These are phyloP conservation scores for Agrochola macilenta DNA, from an alignment of 2,888 invertebrate species.

Conservation along the genomic window DNA sequence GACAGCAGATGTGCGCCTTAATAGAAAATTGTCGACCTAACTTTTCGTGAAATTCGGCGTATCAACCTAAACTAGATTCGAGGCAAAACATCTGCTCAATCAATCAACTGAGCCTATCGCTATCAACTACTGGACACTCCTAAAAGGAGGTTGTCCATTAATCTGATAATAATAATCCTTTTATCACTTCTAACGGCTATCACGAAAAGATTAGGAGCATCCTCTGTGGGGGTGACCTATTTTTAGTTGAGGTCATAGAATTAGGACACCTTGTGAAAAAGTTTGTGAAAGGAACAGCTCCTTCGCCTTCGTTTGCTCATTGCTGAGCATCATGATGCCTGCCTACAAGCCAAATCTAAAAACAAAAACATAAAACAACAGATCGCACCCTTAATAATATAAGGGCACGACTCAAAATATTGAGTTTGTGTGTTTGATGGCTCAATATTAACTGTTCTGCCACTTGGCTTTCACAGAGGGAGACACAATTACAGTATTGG, in stretches of 20 bases:
- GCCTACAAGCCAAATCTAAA: too few species aligned
- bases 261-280: neutral
- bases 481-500: too few species aligned
- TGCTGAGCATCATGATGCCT: neutral
- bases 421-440: too few species aligned
- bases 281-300: too few species aligned
- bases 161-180: conserved; percentile 30
- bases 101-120: conserved; percentile 28
- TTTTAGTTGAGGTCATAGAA: conserved; percentile 5
- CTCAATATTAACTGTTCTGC: too few species aligned
- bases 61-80: neutral
- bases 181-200: conserved; percentile 24
- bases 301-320: neutral
- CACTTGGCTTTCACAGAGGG: too few species aligned
- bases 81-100: conserved; percentile 8
- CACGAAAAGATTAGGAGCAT: conserved; percentile 22
- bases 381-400: too few species aligned
- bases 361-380: too few species aligned
- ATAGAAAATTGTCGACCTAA: neutral
- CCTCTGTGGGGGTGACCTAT: conserved; percentile 9
- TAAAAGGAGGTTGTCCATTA: conserved; percentile 16
- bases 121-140: conserved; percentile 9
- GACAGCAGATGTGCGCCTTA: neutral
- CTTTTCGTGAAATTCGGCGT: neutral
- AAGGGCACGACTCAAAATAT: too few species aligned